phyloP scores from a whole-genome alignment of 2,888 invertebrate species.

The Dioctria linearis region DNA sequence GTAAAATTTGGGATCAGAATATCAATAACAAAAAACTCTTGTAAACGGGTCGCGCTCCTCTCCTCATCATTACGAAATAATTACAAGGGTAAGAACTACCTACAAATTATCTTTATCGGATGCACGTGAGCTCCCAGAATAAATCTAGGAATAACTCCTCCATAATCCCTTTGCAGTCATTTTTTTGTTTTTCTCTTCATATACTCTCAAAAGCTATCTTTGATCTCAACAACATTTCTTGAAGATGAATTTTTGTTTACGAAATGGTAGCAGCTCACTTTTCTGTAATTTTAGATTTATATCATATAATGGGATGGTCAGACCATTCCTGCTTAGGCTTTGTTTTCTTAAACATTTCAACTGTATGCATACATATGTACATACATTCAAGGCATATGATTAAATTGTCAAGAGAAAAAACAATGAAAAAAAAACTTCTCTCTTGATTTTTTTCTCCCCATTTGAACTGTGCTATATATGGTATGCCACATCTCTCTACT shows the following conservation, averaged over 20 bases:
- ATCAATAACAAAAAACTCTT: constrained; percentile 23
- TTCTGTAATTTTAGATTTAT: constrained; percentile 31
- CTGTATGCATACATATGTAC: not conserved
- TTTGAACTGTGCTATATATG: too few relatives aligned
- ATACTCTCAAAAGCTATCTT: constrained; percentile 27
- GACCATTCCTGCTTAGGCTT: not conserved
- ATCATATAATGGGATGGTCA: not conserved
- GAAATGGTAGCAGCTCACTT: constrained; percentile 35
- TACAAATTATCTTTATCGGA: constrained; percentile 55
- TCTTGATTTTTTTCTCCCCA: constrained; percentile 4
- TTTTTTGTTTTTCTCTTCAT: not conserved
- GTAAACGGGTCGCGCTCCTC: constrained; percentile 16
- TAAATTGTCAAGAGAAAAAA: constrained; percentile 24
- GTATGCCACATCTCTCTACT: not conserved
- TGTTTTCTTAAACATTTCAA: not conserved
- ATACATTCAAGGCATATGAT: constrained; percentile 13
- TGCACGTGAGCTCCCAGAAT: constrained; percentile 33
- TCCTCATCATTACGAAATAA: constrained; percentile 54
- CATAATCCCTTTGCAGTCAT: not conserved
- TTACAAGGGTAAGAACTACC: constrained; percentile 53
- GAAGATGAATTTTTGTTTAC: not conserved
- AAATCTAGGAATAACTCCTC: not conserved
- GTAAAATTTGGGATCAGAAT: not conserved
- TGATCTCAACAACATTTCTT: constrained; percentile 17
- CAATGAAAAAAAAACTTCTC: not conserved